phyloP scores from a whole-genome alignment of 2,888 invertebrate genomes.

The Habroteleia sp. region DNA sequence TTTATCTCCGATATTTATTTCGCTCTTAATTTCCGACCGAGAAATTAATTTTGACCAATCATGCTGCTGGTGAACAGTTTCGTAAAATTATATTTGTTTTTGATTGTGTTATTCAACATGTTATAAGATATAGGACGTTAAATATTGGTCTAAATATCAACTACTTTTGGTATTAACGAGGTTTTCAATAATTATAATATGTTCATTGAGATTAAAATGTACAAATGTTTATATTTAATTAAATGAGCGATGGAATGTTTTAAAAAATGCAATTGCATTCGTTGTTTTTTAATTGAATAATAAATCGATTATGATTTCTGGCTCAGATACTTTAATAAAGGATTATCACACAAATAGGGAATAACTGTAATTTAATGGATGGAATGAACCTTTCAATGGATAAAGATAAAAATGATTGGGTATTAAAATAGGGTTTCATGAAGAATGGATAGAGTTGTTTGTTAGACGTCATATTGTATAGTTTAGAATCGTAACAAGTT shows the following conservation, averaged over 20 bases:
- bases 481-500: too few relatives aligned
- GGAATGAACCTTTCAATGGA: background rate
- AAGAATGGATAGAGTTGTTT: constrained; percentile 17
- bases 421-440: constrained; percentile 8
- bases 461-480: too few relatives aligned
- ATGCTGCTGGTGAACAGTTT: background rate
- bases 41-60: constrained; percentile 15
- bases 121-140: too few relatives aligned
- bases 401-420: background rate
- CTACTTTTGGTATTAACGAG: too few relatives aligned
- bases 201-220: constrained; percentile 20
- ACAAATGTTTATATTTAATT: constrained; percentile 19
- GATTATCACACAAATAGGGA: constrained; percentile 23
- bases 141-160: too few relatives aligned
- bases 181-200: constrained; percentile 6
- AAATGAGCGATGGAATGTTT: constrained; percentile 30
- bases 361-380: constrained; percentile 10
- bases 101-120: background rate
- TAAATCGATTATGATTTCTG: constrained; percentile 15
- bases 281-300: constrained; percentile 27
- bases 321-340: constrained; percentile 15
- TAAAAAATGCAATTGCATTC: constrained; percentile 14
- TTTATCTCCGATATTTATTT: constrained; percentile 5
- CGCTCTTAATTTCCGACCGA: constrained; percentile 15
- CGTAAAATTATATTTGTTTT: background rate